Evolutionary conservation across 1,140 invertebrate genomes (phyloP).

Genomic region (Trachelipus rathkii): DNA sequence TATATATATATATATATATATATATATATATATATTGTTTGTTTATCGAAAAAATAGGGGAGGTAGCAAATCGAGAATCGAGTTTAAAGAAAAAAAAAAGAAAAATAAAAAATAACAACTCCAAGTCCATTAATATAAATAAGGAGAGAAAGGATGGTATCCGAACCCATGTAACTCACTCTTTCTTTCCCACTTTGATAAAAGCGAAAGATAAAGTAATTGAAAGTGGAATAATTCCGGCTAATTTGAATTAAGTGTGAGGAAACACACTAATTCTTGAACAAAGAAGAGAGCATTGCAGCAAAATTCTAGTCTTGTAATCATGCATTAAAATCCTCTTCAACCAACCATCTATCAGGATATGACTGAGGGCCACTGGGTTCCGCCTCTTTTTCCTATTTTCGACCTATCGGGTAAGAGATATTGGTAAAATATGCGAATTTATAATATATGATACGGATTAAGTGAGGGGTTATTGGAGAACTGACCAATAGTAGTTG

Average conservation of each 20-base stretch:
- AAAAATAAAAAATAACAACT: no score
- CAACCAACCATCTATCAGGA: conserved; percentile 11
- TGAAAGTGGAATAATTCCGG: conserved; percentile 6
- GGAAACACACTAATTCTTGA: conserved; percentile 7
- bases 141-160: not conserved
- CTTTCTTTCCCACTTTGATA: not conserved
- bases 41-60: no score
- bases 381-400: not conserved
- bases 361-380: not conserved
- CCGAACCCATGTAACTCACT: not conserved
- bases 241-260: conserved; percentile 13
- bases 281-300: conserved; percentile 7
- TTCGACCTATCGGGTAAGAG: not conserved
- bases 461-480: not conserved
- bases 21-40: no score
- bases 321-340: conserved; percentile 5
- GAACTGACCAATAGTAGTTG: not conserved
- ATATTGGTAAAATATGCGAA: not conserved
- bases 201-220: conserved; percentile 13
- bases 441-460: conserved; percentile 11
- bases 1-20: no score
- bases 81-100: no score
- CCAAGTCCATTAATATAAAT: conserved; percentile 5
- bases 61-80: no score
- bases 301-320: conserved; percentile 6